Evolutionary conservation across 2,113 vertebrate genomes (phyloP).

Genomic region (Rhodinocichla rosea): DNA sequence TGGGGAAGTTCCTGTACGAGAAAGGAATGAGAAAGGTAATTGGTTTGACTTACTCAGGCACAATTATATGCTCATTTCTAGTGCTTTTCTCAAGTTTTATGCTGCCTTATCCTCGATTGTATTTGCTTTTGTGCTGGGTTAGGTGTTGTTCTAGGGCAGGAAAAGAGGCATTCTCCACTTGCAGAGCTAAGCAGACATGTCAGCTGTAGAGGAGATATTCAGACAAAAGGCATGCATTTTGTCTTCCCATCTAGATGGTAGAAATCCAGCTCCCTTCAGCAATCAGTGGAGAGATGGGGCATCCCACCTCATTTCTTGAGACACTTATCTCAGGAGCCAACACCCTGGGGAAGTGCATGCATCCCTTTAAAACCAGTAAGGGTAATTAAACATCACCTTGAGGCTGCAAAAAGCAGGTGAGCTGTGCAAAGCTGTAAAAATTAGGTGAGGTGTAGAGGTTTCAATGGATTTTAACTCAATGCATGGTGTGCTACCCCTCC

Average conservation of each 20-base stretch:
- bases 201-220: not conserved
- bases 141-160: not conserved
- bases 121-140: not conserved
- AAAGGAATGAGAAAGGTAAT: slow-evolving; percentile 69
- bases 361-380: not conserved
- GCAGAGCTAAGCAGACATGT: not conserved
- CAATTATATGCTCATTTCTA: not conserved
- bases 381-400: not conserved
- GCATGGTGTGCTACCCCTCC: not conserved
- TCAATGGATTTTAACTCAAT: not conserved
- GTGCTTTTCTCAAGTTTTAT: not conserved
- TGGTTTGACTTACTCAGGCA: not conserved
- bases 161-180: not conserved
- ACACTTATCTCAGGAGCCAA: not conserved
- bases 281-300: not conserved
- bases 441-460: not conserved
- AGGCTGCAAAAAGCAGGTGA: not conserved
- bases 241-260: not conserved
- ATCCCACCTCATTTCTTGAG: not conserved
- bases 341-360: not conserved
- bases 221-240: not conserved
- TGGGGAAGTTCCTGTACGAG: slow-evolving; percentile 50
- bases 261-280: not conserved
- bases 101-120: not conserved
- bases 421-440: not conserved